A percentile compares a stretch with the other conserved stretches of the same genome.
These are phyloP conservation scores for Acipenser transmontanus DNA, from an alignment of 2,797 vertebrate genomes.

Conservation along the genomic window DNA sequence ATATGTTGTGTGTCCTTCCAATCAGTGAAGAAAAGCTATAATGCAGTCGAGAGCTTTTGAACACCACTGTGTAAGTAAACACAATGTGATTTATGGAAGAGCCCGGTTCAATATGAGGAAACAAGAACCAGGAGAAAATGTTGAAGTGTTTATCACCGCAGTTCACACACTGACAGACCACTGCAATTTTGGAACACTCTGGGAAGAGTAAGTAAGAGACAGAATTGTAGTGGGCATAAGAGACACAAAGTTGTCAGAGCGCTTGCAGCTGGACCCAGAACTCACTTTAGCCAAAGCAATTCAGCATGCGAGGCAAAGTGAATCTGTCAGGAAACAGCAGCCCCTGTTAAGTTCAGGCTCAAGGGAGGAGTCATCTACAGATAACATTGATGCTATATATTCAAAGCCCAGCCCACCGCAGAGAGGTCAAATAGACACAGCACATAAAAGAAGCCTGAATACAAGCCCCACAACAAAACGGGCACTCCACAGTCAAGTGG, in stretches of 20 bases:
- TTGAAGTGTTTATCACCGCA: slow-evolving; percentile 17
- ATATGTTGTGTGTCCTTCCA: too few species aligned
- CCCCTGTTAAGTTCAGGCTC: not conserved
- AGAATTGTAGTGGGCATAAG: slow-evolving; percentile 8
- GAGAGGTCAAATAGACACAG: not conserved
- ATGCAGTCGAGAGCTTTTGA: too few species aligned
- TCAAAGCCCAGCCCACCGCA: not conserved
- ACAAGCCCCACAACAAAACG: not conserved
- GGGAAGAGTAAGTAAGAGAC: slow-evolving; percentile 17
- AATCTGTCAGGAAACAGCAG: slow-evolving; percentile 22
- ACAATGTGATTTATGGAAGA: too few species aligned
- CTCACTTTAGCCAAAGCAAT: slow-evolving; percentile 18
- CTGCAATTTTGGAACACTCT: slow-evolving; percentile 17
- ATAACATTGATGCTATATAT: slow-evolving; percentile 5
- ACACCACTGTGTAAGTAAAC: too few species aligned
- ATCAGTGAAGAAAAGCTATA: too few species aligned
- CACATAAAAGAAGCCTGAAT: too few species aligned
- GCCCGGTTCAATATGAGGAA: too few species aligned
- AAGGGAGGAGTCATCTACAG: slow-evolving; percentile 5
- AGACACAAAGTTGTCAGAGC: slow-evolving; percentile 16
- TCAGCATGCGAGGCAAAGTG: slow-evolving; percentile 17
- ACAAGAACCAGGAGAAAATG: not conserved
- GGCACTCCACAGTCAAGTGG: not conserved
- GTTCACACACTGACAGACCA: slow-evolving; percentile 17
- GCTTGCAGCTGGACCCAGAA: slow-evolving; percentile 20